Base-by-base conservation (phyloP, 2,888 invertebrate genomes). In the Nysson spinosus region DNA sequence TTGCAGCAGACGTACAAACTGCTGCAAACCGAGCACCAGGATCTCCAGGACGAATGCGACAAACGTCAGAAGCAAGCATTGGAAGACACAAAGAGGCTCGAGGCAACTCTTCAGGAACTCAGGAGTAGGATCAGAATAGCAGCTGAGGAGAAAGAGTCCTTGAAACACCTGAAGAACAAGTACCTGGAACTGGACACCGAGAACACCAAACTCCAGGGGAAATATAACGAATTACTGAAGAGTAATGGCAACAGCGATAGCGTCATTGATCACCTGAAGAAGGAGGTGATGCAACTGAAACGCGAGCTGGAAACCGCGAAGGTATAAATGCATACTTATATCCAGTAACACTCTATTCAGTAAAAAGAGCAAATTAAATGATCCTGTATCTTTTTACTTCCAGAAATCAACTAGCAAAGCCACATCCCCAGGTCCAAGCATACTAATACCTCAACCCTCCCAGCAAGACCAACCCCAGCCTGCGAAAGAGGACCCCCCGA, bases 1-100 rank as follows among this genome's bases (percentile, higher is more conserved):
- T 65, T 87, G 17, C 85, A 87, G 26, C 87, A 87, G 43, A 77
- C 75, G 0, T 81, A 83, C 55, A 87, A 85, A 40, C 55, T 84
- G 1, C 51, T 87, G 19, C 77, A 85, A 35, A 76, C 85, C 0
- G 85, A 85, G 56, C 78, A 83, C 30, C 77, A 84, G 47, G 87
- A 87, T 55, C 66, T 86, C 0, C 73, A 77, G 20, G 86, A 85
- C 0, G 82, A 86, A 19, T 84, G 82, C 40, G 81, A 82, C 20
- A 83, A 82, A 11, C 80, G 71, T 2, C 80, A 84, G 40, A 78
- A 78, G 17, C 82, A 81, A 30, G 77, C 82, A 0, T 26, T 76
- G 12, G 80, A 82, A 3, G 81, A 85, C n/a, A 60, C 65, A 1
- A 80, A 64, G 6, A 79, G 66, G 6, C 66, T 84, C 2, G 81